A percentile compares a stretch with the other conserved stretches of the same genome.
phyloP scores from a whole-genome alignment of 2,797 vertebrate species.

The Lophotriccus pileatus region DNA sequence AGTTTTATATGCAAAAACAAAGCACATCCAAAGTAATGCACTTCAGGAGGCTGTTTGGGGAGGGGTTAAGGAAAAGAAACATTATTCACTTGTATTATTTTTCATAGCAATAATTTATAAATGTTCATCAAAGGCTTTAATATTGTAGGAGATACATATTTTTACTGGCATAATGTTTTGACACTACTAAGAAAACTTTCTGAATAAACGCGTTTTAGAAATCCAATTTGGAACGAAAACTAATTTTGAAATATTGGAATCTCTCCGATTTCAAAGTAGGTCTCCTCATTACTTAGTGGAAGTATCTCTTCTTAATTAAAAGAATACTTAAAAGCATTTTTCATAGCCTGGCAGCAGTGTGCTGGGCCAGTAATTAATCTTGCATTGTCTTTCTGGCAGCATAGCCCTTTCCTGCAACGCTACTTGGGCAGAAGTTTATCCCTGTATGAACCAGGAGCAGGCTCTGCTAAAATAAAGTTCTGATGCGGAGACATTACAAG shows the following conservation, averaged over 20 bases:
- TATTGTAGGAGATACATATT: not conserved
- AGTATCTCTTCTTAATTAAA: conserved; percentile 49
- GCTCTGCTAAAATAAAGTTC: not conserved
- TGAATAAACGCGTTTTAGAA: not conserved
- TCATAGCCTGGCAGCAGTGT: conserved; percentile 19
- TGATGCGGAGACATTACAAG: not conserved
- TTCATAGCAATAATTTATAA: not conserved
- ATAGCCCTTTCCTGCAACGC: not conserved
- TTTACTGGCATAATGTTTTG: not conserved
- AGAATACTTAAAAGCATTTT: conserved; percentile 41
- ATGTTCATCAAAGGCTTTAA: not conserved
- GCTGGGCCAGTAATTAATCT: conserved; percentile 30
- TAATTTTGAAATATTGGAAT: not conserved
- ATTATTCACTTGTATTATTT: not conserved
- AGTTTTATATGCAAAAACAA: not conserved
- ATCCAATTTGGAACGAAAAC: not conserved
- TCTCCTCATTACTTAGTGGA: conserved; percentile 7
- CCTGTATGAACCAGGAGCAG: not conserved
- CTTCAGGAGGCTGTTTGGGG: not conserved
- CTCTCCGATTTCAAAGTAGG: conserved; percentile 5
- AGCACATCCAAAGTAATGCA: not conserved
- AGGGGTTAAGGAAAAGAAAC: not conserved
- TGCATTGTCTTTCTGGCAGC: conserved; percentile 39
- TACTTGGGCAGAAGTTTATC: conserved; percentile 12
- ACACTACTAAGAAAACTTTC: not conserved